Evolutionary conservation across 2,113 vertebrate species (phyloP), one percentile per base, ranked within the genome.

Genomic region (Ptyas mucosa): DNA sequence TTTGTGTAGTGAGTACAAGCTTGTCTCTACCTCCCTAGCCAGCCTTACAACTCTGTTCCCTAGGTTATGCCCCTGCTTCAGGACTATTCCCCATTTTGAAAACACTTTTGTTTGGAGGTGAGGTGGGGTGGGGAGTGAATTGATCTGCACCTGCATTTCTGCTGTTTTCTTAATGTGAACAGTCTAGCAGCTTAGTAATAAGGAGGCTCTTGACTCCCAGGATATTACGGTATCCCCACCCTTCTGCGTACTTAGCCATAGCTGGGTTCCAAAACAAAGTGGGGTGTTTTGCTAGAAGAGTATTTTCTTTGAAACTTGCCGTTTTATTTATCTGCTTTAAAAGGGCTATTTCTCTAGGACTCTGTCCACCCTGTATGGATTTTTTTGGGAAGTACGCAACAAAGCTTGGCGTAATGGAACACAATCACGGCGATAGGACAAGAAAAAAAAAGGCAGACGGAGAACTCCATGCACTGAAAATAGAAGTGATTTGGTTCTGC

Each of bases 1-100:
- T 97, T 97, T 97, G 96, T 97, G 93, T 95, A 93, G 90, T 94
- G 14, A 0, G 91, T 88, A 93, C 93, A 93, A 91, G 94, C 93
- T 91, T 94, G 58, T 93, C 81, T 91, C 91, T 85, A 92, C 94
- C 26, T 93, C 43, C 64, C 12, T 34, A 8, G 57, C 93, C 0
- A 89, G 81, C 0, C 89, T 94, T 7, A 49, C 3, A 23, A 23
- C 21, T 23, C 7, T 3, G 23, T 29, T n/a, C 52, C 49, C 92
- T 96, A 46, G 0, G 90, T 85, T 34, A 75, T 39, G 89, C 54
- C 20, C 24, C 49, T 87, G 87, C 34, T n/a, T 85, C 55, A 61
- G 89, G 46, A 49, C 90, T 58, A 69, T 1, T 89, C 14, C 91
- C 94, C 21, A n/a, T n/a, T 64, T 15, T 43, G 23, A 89, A 49